Percentiles rank a stretch among this genome's conserved stretches.
Conservation (phyloP, 2,113 vertebrate genomes). For the Otis tarda region DNA sequence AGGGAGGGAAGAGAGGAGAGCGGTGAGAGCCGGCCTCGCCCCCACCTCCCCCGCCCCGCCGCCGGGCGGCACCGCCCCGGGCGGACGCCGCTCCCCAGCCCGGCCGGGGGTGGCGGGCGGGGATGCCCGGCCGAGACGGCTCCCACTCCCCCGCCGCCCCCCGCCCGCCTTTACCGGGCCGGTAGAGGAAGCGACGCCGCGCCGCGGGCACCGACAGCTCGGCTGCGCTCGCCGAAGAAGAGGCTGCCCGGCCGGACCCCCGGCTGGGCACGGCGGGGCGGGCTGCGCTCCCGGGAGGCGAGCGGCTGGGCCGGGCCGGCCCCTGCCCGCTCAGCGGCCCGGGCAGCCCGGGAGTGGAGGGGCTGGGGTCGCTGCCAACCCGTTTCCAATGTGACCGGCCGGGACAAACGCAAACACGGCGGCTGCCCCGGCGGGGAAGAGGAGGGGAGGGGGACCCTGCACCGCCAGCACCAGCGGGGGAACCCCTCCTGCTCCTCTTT, state of each 20-base stretch:
- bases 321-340: background rate
- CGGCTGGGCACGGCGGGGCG: too few relatives aligned
- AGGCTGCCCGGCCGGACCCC: too few relatives aligned
- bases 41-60: background rate
- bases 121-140: background rate
- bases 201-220: background rate
- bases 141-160: too few relatives aligned
- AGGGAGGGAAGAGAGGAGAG: background rate
- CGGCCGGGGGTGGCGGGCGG: background rate
- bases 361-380: background rate
- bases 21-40: background rate
- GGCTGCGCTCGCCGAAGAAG: too few relatives aligned
- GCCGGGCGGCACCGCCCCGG: background rate
- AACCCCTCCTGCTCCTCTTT: background rate
- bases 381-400: constrained; percentile 15
- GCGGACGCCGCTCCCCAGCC: background rate
- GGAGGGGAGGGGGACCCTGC: background rate
- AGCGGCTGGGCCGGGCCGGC: too few relatives aligned
- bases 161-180: background rate
- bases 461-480: background rate
- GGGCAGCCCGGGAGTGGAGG: background rate
- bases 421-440: background rate
- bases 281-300: too few relatives aligned
- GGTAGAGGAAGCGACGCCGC: too few relatives aligned
- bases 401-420: background rate